phyloP scores from a whole-genome alignment of 2,888 invertebrate genomes.

The Epirrita christyi region DNA sequence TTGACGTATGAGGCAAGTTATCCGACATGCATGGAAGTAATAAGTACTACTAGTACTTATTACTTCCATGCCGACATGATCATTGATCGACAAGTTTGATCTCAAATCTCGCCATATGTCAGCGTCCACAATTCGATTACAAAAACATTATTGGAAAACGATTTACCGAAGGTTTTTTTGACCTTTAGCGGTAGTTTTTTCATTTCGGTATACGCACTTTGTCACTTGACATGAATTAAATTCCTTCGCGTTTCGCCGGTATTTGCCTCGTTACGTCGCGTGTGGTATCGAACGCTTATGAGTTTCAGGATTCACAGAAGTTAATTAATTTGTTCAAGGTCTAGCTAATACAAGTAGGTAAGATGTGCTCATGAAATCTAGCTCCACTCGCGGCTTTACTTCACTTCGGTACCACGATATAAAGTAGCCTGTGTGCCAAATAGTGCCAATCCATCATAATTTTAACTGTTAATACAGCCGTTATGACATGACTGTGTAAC shows the following conservation, averaged over 20 bases:
- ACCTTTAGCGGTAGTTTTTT: slow-evolving; percentile 33
- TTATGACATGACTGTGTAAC: too few species aligned
- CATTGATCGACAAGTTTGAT: slow-evolving; percentile 47
- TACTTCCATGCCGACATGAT: too few species aligned
- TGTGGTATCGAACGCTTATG: slow-evolving; percentile 23
- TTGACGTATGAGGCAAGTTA: slow-evolving; percentile 60
- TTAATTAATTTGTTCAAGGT: slow-evolving; percentile 23
- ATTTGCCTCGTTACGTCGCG: slow-evolving; percentile 19
- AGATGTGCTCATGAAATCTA: too few species aligned
- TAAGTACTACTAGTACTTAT: too few species aligned
- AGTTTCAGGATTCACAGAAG: slow-evolving; percentile 18
- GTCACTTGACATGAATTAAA: slow-evolving; percentile 37
- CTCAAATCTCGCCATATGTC: slow-evolving; percentile 31
- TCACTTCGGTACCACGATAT: too few species aligned
- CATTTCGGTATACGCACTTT: slow-evolving; percentile 21
- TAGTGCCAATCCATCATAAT: too few species aligned
- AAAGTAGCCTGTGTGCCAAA: too few species aligned
- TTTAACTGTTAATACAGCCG: too few species aligned
- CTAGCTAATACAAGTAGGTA: too few species aligned
- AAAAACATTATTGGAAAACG: slow-evolving; percentile 51
- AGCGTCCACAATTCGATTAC: slow-evolving; percentile 28
- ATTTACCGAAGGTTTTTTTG: slow-evolving; percentile 43
- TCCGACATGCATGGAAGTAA: too few species aligned
- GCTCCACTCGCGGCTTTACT: too few species aligned
- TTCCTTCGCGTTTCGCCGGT: slow-evolving; percentile 19